Evolutionary conservation across 2,797 vertebrate genomes (phyloP), one percentile per base, ranked within the genome.

Genomic region (Podargus strigoides): DNA sequence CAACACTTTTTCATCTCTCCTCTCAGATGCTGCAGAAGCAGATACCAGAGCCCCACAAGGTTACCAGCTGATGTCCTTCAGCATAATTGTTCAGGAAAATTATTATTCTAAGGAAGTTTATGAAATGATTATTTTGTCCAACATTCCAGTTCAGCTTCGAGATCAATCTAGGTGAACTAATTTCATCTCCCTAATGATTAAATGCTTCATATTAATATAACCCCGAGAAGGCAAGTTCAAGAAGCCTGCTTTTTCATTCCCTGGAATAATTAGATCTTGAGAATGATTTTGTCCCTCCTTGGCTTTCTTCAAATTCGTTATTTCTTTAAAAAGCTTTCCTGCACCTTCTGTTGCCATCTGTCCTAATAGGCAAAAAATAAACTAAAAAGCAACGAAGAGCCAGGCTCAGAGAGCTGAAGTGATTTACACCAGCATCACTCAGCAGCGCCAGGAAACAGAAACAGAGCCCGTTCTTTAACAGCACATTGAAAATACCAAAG

Each of bases 81-180:
- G 87, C 75, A 44, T 17, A 64, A 95, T 39, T 56, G 73, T 18
- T 87, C 74, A 30, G 74, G 82, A 62, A 64, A 96, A 95, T 94
- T 74, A 86, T 89, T 87, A 87, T 96, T 95, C 95, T 70, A 50
- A 50, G 64, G 86, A 85, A 95, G 92, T 92, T 87, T 39, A 63
- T 78, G 84, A 76, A 94, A 90, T 86, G 3, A 93, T 96, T 78
- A 88, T 73, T 91, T 94, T 95, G 91, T 62, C 82, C 76, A 86
- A 18, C 73, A 87, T 93, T 44, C 75, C 83, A 59, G 87, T 72
- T 86, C 62, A 62, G 91, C 68, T 70, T 59, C 12, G 74, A 74
- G 91, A 95, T 94, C 94, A 94, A 63, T 55, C 92, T 81, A 78
- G 94, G 96, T 89, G 92, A 96, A 96, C 85, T 96, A 93, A 96